These are phyloP conservation scores for Sesamia nonagrioides DNA, from an alignment of 1,140 invertebrate genomes.

Conservation along the genomic window DNA sequence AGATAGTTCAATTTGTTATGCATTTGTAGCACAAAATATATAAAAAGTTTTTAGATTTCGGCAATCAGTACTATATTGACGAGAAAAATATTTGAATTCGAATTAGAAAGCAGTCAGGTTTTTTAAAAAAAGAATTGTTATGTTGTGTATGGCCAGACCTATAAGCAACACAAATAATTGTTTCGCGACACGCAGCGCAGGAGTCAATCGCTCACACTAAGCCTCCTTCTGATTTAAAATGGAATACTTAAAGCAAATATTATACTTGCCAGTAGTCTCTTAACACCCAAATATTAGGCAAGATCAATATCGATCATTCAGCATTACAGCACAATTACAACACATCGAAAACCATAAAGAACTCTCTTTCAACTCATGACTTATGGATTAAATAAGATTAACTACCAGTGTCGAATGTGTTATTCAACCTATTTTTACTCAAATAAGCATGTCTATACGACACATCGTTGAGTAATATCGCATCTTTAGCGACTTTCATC, in stretches of 20 bases:
- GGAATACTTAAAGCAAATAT: background rate
- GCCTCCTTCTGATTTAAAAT: background rate
- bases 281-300: background rate
- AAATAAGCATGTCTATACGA: background rate
- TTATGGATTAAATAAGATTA: conserved; percentile 39
- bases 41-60: background rate
- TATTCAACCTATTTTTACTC: conserved; percentile 38
- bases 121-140: no score
- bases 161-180: no score
- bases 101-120: background rate
- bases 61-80: no score
- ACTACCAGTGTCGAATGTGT: conserved; percentile 12
- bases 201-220: no score
- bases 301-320: conserved; percentile 17
- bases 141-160: no score
- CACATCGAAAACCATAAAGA: conserved; percentile 22
- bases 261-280: background rate
- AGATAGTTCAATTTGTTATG: background rate
- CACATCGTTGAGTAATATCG: conserved; percentile 24
- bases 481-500: background rate
- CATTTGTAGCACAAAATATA: background rate
- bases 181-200: no score
- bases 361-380: conserved; percentile 7
- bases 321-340: conserved; percentile 11
- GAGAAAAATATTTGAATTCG: no score